phyloP scores from a whole-genome alignment of 2,113 vertebrate species.

The Oncorhynchus kisutch region DNA sequence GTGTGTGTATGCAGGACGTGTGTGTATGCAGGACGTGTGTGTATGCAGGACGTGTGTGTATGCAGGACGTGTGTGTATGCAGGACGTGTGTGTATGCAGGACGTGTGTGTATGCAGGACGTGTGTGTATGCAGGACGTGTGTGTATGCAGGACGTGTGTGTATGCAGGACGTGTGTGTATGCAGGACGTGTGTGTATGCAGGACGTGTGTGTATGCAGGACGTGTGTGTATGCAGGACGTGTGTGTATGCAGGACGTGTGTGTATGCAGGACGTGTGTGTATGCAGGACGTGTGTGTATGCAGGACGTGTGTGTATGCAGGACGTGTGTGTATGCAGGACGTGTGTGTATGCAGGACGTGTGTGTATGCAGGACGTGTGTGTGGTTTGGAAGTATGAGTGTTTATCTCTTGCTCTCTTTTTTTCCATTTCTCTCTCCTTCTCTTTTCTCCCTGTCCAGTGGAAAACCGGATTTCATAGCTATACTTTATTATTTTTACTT shows the following conservation, averaged over 20 bases:
- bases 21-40: slow-evolving; percentile 14
- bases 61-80: neutral
- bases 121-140: neutral
- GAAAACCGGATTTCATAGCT: slow-evolving; percentile 21
- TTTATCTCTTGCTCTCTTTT: slow-evolving; percentile 13
- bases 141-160: neutral
- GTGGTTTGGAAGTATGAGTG: slow-evolving; percentile 15
- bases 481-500: slow-evolving; percentile 41
- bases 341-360: no score
- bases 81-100: no score
- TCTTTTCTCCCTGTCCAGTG: slow-evolving; percentile 9
- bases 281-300: neutral
- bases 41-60: no score
- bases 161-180: slow-evolving; percentile 1
- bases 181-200: no score
- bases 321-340: neutral
- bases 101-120: slow-evolving; percentile 12
- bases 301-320: slow-evolving; percentile 13
- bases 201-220: no score
- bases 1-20: neutral
- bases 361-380: neutral
- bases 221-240: neutral
- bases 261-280: neutral
- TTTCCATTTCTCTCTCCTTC: slow-evolving; percentile 34
- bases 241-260: neutral